Evolutionary conservation across 2,113 vertebrate species (phyloP).

Genomic region (Glaucidium brasilianum): DNA sequence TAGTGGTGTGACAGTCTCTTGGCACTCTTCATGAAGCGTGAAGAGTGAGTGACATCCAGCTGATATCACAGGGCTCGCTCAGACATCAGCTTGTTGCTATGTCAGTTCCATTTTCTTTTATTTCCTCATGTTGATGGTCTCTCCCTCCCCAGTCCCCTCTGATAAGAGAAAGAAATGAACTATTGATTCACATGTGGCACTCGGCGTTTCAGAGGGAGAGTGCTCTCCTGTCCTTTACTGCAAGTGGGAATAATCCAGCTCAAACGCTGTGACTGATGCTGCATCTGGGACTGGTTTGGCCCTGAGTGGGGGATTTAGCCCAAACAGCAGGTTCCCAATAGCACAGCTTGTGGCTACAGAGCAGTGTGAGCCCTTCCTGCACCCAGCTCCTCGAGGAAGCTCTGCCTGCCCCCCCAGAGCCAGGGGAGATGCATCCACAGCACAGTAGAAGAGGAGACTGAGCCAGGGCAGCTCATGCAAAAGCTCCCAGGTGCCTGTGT

Average conservation of each 20-base stretch:
- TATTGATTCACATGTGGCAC: not conserved
- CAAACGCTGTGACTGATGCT: not conserved
- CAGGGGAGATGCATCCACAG: not conserved
- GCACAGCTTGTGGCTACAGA: not conserved
- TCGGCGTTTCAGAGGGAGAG: not conserved
- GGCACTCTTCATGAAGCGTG: not conserved
- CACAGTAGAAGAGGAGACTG: not conserved
- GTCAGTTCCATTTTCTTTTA: not conserved
- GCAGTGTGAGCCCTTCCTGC: not conserved
- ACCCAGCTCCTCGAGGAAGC: fast-evolving
- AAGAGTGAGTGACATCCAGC: not conserved
- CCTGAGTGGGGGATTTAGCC: not conserved
- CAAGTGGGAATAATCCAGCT: not conserved
- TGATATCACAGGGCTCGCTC: not conserved
- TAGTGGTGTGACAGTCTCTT: not conserved
- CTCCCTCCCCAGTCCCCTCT: not conserved
- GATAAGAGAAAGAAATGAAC: not conserved
- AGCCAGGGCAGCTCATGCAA: not conserved
- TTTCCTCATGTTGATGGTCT: not conserved
- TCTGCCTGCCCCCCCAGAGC: not conserved
- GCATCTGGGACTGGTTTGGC: not conserved
- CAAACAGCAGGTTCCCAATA: not conserved
- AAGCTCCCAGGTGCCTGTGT: not conserved
- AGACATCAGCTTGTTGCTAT: not conserved
- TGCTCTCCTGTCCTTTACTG: not conserved